Evolutionary conservation across 1,140 invertebrate species (phyloP).

Genomic region (Drosophila busckii): DNA sequence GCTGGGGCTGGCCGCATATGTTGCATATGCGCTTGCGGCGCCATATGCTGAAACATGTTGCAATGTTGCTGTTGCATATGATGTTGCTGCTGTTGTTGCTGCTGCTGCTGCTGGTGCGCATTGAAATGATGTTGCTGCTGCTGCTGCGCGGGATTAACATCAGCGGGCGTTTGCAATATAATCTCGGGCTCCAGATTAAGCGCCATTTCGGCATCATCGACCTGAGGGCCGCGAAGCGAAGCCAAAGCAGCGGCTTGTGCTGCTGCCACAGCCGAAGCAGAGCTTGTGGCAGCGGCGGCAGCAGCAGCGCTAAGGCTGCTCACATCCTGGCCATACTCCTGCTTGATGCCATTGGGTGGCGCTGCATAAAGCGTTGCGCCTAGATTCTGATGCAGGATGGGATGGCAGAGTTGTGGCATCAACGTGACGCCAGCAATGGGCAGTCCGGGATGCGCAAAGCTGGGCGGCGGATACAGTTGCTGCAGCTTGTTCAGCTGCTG

Average conservation of each 20-base stretch:
- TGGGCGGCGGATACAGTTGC: constrained; percentile 70
- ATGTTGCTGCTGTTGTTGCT: constrained; percentile 49
- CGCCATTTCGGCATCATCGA: constrained; percentile 65
- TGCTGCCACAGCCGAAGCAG: constrained; percentile 48
- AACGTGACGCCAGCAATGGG: constrained; percentile 67
- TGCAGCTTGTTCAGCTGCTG: constrained; percentile 74
- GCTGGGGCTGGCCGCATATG: constrained; percentile 59
- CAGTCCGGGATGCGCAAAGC: constrained; percentile 65
- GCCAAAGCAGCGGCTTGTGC: constrained; percentile 48
- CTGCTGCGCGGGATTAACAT: constrained; percentile 64
- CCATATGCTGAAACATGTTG: constrained; percentile 77
- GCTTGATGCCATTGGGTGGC: constrained; percentile 71
- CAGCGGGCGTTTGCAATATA: constrained; percentile 66
- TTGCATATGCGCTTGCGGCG: constrained; percentile 69
- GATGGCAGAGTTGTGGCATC: constrained; percentile 75
- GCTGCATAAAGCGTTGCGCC: constrained; percentile 61
- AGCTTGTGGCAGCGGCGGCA: constrained; percentile 28
- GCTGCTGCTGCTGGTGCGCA: constrained; percentile 47
- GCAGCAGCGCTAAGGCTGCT: constrained; percentile 35
- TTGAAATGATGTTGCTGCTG: constrained; percentile 69
- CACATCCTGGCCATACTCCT: constrained; percentile 68
- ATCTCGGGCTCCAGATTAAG: constrained; percentile 72
- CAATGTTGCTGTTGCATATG: constrained; percentile 70
- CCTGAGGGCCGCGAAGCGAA: constrained; percentile 34
- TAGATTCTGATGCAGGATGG: constrained; percentile 72